Conservation (phyloP, 2,888 invertebrate genomes). For the Amorpha juglandis region DNA sequence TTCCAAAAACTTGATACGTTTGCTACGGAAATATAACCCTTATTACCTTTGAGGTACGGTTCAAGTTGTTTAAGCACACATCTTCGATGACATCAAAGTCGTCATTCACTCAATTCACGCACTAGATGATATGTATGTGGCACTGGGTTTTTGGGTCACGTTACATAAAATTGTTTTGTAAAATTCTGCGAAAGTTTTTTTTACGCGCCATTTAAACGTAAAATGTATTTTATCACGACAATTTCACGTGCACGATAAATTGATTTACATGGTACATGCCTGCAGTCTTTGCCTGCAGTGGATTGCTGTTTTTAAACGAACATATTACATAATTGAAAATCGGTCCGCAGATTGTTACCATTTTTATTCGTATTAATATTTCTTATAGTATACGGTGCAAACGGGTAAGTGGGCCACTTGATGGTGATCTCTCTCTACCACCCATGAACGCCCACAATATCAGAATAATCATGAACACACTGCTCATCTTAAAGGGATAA, state of each 20-base stretch:
- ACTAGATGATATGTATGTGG: constrained; percentile 68
- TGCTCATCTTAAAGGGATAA: too few species aligned
- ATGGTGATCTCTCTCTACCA: too few species aligned
- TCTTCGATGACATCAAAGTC: constrained; percentile 54
- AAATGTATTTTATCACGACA: not conserved
- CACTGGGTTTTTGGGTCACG: constrained; percentile 71
- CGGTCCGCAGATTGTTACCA: too few species aligned
- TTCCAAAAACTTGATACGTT: constrained; percentile 40
- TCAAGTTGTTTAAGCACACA: constrained; percentile 31
- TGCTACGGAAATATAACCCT: constrained; percentile 41
- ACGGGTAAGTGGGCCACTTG: too few species aligned
- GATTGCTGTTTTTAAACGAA: not conserved
- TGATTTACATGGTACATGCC: not conserved
- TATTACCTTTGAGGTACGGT: constrained; percentile 39
- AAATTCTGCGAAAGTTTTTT: constrained; percentile 22
- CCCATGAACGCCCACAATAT: too few species aligned
- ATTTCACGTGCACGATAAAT: constrained; percentile 1
- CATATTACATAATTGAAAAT: too few species aligned
- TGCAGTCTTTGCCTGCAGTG: not conserved
- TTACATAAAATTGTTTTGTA: constrained; percentile 55
- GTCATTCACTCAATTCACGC: constrained; percentile 71
- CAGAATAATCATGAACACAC: too few species aligned
- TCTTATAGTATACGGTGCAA: too few species aligned
- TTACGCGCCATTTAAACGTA: not conserved
- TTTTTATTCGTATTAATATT: too few species aligned